These are phyloP conservation scores for Luscinia luscinia DNA, from an alignment of 2,797 vertebrate species.

Conservation along the genomic window DNA sequence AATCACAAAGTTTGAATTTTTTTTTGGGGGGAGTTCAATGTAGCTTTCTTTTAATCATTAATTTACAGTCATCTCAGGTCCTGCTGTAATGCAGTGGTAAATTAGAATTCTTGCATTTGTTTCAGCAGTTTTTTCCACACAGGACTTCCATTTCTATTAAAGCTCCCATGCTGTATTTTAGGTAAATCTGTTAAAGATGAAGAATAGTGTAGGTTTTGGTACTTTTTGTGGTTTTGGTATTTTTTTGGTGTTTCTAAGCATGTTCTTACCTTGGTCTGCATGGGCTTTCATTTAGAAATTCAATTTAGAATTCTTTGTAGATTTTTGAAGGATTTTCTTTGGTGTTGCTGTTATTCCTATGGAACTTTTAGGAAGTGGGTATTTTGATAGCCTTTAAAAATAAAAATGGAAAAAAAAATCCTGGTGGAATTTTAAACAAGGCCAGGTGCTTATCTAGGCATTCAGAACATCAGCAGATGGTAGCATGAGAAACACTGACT, in stretches of 20 bases:
- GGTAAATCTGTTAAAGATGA: background rate
- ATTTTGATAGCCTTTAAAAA: background rate
- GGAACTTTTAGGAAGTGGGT: background rate
- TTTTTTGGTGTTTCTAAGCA: background rate
- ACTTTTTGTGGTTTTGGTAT: background rate
- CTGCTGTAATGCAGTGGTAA: background rate
- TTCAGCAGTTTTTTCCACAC: background rate
- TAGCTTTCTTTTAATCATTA: background rate
- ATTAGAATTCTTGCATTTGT: background rate
- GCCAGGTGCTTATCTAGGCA: constrained; percentile 39
- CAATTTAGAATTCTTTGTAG: background rate
- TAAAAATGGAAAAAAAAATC: background rate
- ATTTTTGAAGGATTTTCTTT: background rate
- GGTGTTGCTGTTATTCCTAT: background rate
- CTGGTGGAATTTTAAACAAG: background rate
- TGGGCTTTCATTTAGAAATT: background rate
- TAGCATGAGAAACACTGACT: background rate
- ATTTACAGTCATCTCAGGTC: background rate
- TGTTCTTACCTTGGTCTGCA: background rate
- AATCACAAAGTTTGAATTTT: background rate
- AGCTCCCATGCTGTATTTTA: background rate
- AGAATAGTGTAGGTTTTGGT: background rate
- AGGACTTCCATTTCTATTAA: background rate
- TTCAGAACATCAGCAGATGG: background rate
- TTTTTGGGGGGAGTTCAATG: fast-evolving